phyloP scores from a whole-genome alignment of 2,797 vertebrate genomes.

The Morelia viridis region DNA sequence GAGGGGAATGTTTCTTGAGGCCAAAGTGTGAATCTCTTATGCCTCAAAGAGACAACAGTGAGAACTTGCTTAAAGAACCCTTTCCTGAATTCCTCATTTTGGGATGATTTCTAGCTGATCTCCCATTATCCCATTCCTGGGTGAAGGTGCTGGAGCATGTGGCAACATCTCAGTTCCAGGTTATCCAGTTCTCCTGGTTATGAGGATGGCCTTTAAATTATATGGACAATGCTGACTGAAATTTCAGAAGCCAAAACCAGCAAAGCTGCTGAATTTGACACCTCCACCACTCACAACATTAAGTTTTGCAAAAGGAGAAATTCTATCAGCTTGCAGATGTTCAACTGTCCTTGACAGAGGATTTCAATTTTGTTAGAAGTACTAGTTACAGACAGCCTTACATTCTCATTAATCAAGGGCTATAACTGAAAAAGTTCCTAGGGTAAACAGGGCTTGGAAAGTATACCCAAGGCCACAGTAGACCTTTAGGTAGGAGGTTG shows the following conservation, averaged over 20 bases:
- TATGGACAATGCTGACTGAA: background rate
- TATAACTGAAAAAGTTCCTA: background rate
- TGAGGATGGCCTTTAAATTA: background rate
- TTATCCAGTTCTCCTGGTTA: background rate
- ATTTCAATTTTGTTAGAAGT: background rate
- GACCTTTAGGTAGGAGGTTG: background rate
- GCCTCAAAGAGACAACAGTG: background rate
- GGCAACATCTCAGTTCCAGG: background rate
- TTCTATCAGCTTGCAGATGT: background rate
- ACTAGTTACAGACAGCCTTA: background rate
- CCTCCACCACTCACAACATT: background rate
- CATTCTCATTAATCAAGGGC: no score
- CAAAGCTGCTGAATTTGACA: background rate
- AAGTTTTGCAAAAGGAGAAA: background rate
- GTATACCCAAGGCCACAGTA: background rate
- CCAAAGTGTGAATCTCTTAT: background rate
- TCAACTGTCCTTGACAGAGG: background rate
- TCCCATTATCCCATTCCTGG: background rate
- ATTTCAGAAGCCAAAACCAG: background rate
- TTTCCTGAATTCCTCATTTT: background rate
- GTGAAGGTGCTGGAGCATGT: background rate
- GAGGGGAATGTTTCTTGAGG: background rate
- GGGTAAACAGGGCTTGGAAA: background rate
- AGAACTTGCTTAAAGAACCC: background rate
- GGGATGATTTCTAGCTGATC: background rate